These are phyloP conservation scores for Mastacembelus armatus DNA, from an alignment of 2,797 vertebrate species.

Conservation along the genomic window DNA sequence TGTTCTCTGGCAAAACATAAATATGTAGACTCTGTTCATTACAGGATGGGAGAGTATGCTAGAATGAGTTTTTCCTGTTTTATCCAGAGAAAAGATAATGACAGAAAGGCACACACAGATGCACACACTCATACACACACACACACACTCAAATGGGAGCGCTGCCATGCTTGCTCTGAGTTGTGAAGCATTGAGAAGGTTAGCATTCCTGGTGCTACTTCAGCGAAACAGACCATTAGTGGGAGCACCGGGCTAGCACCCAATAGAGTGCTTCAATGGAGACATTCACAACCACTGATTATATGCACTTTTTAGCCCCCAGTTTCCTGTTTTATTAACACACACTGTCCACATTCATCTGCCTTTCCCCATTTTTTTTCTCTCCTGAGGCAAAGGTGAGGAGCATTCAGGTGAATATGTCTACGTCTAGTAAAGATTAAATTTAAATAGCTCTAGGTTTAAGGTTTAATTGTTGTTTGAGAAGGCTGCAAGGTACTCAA, in stretches of 20 bases:
- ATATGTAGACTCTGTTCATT: conserved; percentile 81
- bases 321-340: conserved; percentile 74
- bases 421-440: conserved; percentile 25
- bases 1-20: conserved; percentile 82
- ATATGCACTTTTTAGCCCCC: conserved; percentile 75
- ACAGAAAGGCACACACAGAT: conserved; percentile 50
- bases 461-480: conserved; percentile 22
- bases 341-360: conserved; percentile 64
- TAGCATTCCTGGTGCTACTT: conserved; percentile 83
- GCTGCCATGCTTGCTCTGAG: conserved; percentile 70
- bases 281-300: conserved; percentile 77
- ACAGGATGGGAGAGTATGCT: conserved; percentile 75
- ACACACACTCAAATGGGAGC: conserved; percentile 67
- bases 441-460: conserved; percentile 10
- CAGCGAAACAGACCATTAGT: conserved; percentile 81
- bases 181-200: conserved; percentile 79
- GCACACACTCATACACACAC: conserved; percentile 53
- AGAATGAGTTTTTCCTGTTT: conserved; percentile 50
- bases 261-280: conserved; percentile 75
- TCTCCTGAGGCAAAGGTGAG: conserved; percentile 64
- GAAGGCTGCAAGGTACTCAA: conserved; percentile 20
- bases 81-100: conserved; percentile 67
- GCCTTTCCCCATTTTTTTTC: conserved; percentile 37
- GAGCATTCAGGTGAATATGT: conserved; percentile 56
- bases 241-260: conserved; percentile 71